Evolutionary conservation across 1,140 invertebrate genomes (phyloP), one percentile per base, ranked within the genome.

Genomic region (Apolygus lucorum): DNA sequence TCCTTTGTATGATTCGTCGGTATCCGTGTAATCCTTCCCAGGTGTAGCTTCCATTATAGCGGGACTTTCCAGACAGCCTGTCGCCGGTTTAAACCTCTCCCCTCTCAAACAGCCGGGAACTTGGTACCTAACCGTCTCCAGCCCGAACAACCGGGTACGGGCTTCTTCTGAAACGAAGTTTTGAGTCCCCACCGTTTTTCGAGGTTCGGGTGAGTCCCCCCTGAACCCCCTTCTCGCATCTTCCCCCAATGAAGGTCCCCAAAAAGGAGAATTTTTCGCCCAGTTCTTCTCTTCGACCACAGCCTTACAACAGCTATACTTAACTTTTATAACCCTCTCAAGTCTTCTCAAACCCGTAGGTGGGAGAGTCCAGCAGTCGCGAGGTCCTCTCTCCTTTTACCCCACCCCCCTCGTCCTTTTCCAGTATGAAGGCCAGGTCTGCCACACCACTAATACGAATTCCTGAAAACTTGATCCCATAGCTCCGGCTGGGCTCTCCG

Each of bases 401-500:
- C 54, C 54, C 54, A 4, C 54, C 13, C 11, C 13, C 54, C 54
- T 22, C 54, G 11, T 59, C 22, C 54, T n/a, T n/a, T 17, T 13
- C 22, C 22, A 14, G 54, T 59, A 59, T 59, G 54, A 59, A 59
- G 54, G 54, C 54, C 54, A 59, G 54, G 54, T 59, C 22, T 59
- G 54, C 54, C 54, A 59, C 54, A 59, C 54, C 13, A 59, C 54
- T 59, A 59, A 59, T 59, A 59, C 54, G 54, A 59, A 59, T 59
- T 59, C 54, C 54, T 59, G 54, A 59, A 59, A 59, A 59, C 54
- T 59, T 59, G 54, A 59, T 59, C 54, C 54, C 54, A 59, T 59
- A 59, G 54, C 54, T 13, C 11, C 54, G 22, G 22, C 13, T 24
- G 54, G 22, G 2, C 22, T 59, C 54, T 22, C 54, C 54, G 54